Evolutionary conservation across 2,113 vertebrate species (phyloP), one percentile per base, ranked within the genome.

Genomic region (Melanocharis versteri): DNA sequence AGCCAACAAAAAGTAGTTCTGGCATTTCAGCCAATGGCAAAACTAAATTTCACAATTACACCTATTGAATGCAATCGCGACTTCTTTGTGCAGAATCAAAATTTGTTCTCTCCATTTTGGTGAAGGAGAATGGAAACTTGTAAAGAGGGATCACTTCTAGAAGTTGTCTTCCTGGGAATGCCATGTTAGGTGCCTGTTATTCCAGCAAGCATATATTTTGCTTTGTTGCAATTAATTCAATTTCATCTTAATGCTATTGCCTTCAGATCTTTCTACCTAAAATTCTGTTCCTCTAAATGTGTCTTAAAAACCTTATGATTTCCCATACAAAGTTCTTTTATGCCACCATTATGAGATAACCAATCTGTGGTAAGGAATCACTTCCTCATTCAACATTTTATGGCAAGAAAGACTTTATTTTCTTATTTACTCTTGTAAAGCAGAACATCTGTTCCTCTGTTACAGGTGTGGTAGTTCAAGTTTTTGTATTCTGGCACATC

Each of bases 41-140:
- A 77, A 16, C 4, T 44, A 37, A 47, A 35, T 44, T 60, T 18
- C 69, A 14, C 6, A 73, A 37, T 35, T 42, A 2, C 5, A 39
- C 4, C 9, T 50, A 45, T 40, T 23, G 5, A 58, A 70, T 51
- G 4, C 1, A 10, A 28, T 56, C 69, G 10, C 23, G 51, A n/a
- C 2, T 33, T 17, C 14, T 73, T 54, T 64, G 3, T 69, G 37
- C 70, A 51, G 39, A 18, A 73, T 16, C 1, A 1, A 56, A 72
- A 64, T 33, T 37, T 45, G 6, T 0, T 48, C 33, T 72, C 13
- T 33, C 12, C 2, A 9, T 45, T 78, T 58, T 69, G 15, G 9
- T 26, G 42, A 70, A 48, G 8, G 6, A n/a, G 1, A 69, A 75
- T 5, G 4, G 3, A 61, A 53, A 44, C 1, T 20, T 0, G 0